Conservation (phyloP, 2,888 invertebrate genomes). For the Dorcus hopei region DNA sequence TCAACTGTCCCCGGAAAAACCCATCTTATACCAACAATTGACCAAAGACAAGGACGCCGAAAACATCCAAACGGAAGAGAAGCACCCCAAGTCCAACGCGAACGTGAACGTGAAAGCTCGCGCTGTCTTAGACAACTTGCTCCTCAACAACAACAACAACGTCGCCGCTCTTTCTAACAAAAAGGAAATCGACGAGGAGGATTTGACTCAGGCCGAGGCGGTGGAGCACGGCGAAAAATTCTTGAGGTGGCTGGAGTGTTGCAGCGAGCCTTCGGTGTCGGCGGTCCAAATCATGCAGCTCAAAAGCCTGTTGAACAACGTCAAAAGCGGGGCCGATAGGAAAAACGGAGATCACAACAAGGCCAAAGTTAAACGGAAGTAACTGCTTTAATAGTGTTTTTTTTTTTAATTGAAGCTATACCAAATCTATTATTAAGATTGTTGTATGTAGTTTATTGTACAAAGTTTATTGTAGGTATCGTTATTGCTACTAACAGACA, state of each 20-base stretch:
- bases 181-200: conserved; percentile 23
- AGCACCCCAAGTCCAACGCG: conserved; percentile 10
- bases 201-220: conserved; percentile 54
- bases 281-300: conserved; percentile 76
- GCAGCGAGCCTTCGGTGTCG: conserved; percentile 75
- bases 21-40: conserved; percentile 66
- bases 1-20: conserved; percentile 51
- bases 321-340: conserved; percentile 60
- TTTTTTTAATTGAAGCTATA: conserved; percentile 24
- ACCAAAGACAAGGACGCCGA: conserved; percentile 55
- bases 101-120: conserved; percentile 51
- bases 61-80: conserved; percentile 30
- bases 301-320: conserved; percentile 68
- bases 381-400: conserved; percentile 12
- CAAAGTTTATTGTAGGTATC: conserved; percentile 32
- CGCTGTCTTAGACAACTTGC: conserved; percentile 65
- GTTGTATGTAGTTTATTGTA: conserved; percentile 38
- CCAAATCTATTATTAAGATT: conserved; percentile 23
- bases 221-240: conserved; percentile 78
- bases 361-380: conserved; percentile 41
- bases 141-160: conserved; percentile 59
- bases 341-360: conserved; percentile 39
- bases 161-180: conserved; percentile 26
- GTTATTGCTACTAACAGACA: no score
- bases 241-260: conserved; percentile 73